Base-by-base conservation (phyloP, 2,113 vertebrate genomes). In the Scytalopus superciliaris region DNA sequence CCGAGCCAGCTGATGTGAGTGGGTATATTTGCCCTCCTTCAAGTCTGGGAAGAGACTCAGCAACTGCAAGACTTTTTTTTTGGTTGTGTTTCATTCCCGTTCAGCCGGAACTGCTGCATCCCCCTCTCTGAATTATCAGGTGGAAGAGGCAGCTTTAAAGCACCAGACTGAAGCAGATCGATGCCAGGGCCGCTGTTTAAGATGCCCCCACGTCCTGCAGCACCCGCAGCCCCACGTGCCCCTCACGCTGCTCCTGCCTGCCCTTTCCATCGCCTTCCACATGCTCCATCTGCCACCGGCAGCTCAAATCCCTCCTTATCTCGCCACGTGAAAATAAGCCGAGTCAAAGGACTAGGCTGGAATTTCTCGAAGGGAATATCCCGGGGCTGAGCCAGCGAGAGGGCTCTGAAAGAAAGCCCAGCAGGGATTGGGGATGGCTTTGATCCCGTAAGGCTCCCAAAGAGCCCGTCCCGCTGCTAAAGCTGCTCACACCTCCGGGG, bases 391-490 rank as follows among this genome's bases (percentile, higher is more conserved):
- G 79, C 10, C 19, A 12, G 6, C 1, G 12, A 57, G 0, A 25
- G 1, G 35, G 53, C 67, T 80, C 39, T 17, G 45, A 2, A 12
- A 62, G 53, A n/a, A 52, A 75, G 31, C 44, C 25, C 74, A 24
- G 84, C 76, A 18, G 64, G 76, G 66, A n/a, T 66, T 63, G 24
- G 5, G 17, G 49, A 62, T 15, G 60, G 40, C 67, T 79, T 40
- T 63, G 76, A 69, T 87, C 19, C 49, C 3, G 1, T 3, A 5
- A 67, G 0, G 0, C 4, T 22, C 37, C 4, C 60, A n/a, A 35
- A 22, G 81, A 25, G 3, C 33, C 50, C 42, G 23, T 52, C 39
- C 68, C 21, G 4, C 47, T 18, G 56, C 68, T 50, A 2, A 9
- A 85, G 52, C 22, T 22, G 5, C 70, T 80, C 55, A 35, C n/a